Conservation (phyloP, 2,797 vertebrate genomes). For the Sparidentex hasta region DNA sequence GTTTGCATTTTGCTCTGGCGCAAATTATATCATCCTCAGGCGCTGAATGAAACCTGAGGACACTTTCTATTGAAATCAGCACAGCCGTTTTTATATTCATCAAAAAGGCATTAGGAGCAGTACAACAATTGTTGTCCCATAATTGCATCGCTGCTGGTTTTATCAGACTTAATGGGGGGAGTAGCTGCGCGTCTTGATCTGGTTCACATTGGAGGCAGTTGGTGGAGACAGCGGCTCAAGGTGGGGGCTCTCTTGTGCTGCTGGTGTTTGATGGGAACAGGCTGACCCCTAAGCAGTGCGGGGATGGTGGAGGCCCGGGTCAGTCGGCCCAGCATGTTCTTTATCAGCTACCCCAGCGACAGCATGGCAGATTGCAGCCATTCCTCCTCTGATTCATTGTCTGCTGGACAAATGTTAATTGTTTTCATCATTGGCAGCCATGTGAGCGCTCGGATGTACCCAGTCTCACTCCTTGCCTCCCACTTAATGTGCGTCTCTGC, state of each 20-base stretch:
- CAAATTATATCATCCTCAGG: conserved; percentile 52
- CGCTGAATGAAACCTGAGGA: conserved; percentile 14
- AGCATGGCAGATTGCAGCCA: conserved; percentile 91
- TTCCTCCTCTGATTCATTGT: conserved; percentile 94
- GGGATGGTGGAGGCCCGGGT: conserved; percentile 81
- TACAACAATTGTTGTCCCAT: neutral
- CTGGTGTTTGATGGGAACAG: conserved; percentile 88
- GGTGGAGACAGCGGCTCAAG: conserved; percentile 58
- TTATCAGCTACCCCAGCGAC: conserved; percentile 85
- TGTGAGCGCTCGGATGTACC: conserved; percentile 68
- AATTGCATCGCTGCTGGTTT: conserved; percentile 1
- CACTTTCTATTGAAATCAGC: conserved; percentile 1
- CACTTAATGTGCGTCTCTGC: conserved; percentile 82
- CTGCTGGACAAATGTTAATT: conserved; percentile 95
- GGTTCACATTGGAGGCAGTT: conserved; percentile 45
- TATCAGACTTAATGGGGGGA: neutral
- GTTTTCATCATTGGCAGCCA: conserved; percentile 89
- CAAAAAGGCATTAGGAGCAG: neutral
- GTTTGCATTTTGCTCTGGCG: conserved; percentile 41
- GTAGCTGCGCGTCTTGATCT: conserved; percentile 24
- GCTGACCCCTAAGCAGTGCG: conserved; percentile 84
- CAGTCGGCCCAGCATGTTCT: conserved; percentile 87
- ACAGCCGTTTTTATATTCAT: neutral
- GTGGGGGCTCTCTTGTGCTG: conserved; percentile 53
- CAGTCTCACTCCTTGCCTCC: conserved; percentile 87